Conservation (phyloP, 2,888 invertebrate genomes). For the Sinotaia quadrata region DNA sequence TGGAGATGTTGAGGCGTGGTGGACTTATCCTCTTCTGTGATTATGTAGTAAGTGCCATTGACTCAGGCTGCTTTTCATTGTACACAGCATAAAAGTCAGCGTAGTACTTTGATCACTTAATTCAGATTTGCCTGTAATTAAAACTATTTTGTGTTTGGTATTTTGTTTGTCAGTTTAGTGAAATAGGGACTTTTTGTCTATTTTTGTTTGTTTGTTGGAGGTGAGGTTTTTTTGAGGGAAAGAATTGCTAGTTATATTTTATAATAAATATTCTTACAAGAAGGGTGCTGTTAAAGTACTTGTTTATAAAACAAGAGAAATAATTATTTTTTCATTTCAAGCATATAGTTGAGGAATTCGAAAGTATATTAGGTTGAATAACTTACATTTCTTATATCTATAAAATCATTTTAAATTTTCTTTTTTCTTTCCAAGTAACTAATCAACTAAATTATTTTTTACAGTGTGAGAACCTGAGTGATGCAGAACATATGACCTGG, state of each 20-base stretch:
- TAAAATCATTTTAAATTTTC: too few species aligned
- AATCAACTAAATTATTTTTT: too few species aligned
- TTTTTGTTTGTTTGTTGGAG: too few species aligned
- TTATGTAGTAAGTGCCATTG: slow-evolving; percentile 79
- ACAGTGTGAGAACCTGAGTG: slow-evolving; percentile 77
- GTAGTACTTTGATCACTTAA: background rate
- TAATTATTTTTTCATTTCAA: background rate
- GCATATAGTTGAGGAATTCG: background rate
- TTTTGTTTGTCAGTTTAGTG: too few species aligned
- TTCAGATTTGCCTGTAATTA: background rate
- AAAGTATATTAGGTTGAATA: too few species aligned
- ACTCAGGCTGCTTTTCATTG: background rate
- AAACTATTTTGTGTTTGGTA: background rate
- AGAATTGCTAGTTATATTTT: too few species aligned
- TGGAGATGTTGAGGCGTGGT: slow-evolving; percentile 80
- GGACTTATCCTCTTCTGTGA: slow-evolving; percentile 84
- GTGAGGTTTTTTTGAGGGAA: too few species aligned
- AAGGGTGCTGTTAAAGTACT: too few species aligned
- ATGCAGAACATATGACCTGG: slow-evolving; percentile 84
- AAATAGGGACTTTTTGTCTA: too few species aligned
- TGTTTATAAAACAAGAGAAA: background rate
- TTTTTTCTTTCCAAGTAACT: too few species aligned
- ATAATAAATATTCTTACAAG: too few species aligned
- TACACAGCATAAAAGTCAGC: background rate
- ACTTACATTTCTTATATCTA: too few species aligned